phyloP scores from a whole-genome alignment of 2,888 invertebrate species.

The Julus scandinavius region DNA sequence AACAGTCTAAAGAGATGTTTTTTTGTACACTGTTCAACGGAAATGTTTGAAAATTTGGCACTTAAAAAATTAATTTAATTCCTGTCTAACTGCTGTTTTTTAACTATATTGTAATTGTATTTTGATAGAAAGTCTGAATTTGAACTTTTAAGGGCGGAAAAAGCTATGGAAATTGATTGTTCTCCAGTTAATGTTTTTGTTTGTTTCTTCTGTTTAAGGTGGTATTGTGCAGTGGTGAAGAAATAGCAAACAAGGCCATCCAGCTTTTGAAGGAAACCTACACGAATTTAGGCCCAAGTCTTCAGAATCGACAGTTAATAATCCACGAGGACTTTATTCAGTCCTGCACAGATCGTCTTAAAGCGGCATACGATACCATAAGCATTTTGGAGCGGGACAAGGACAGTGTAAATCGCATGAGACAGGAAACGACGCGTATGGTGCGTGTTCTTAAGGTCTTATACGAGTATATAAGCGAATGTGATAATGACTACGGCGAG shows the following conservation, averaged over 20 bases:
- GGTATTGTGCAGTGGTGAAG: constrained; percentile 89
- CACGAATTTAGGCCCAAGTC: constrained; percentile 88
- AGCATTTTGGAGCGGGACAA: constrained; percentile 72
- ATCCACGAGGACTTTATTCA: constrained; percentile 94
- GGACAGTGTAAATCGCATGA: constrained; percentile 69
- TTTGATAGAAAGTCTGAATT: too few relatives aligned
- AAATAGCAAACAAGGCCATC: constrained; percentile 91
- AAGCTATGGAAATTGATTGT: not conserved
- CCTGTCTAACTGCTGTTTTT: too few relatives aligned
- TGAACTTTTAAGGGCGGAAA: too few relatives aligned
- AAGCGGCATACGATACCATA: constrained; percentile 86
- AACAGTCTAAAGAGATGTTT: too few relatives aligned
- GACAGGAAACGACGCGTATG: constrained; percentile 83
- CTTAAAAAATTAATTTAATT: too few relatives aligned
- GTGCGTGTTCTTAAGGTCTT: constrained; percentile 93
- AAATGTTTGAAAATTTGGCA: too few relatives aligned
- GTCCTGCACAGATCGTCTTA: constrained; percentile 89
- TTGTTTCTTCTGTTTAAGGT: constrained; percentile 69
- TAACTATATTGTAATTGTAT: too few relatives aligned
- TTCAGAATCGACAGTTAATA: constrained; percentile 78
- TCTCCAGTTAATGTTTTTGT: not conserved
- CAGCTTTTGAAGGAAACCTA: constrained; percentile 91
- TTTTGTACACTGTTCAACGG: too few relatives aligned
- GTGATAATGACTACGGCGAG: constrained; percentile 80
- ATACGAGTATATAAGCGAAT: constrained; percentile 94